Evolutionary conservation across 1,140 invertebrate genomes (phyloP), one percentile per base, ranked within the genome.

Genomic region (Cydia fagiglandana): DNA sequence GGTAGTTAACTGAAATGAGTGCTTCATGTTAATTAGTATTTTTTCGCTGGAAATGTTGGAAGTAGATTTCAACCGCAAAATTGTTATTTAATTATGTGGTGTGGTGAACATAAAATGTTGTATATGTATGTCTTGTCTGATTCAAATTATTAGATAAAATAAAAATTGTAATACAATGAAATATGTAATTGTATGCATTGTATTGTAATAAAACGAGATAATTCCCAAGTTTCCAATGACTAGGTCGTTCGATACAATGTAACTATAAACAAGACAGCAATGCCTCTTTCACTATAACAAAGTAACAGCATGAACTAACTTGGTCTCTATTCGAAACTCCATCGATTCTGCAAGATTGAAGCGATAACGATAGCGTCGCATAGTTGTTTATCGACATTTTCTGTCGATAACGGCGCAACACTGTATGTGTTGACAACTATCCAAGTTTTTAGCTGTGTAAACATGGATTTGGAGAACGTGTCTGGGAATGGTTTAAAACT

Each of bases 341-440:
- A 4, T 70, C 15, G 66, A 38, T 38, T 45, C 34, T n/a, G 66
- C 13, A 38, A 70, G 34, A 70, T 70, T 10, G n/a, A n/a, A 17
- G 28, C 13, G 30, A 70, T 70, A 41, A 30, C 30, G 34, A 70
- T 70, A 41, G 66, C 30, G 34, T 3, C 66, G 38, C 13, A 17
- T 4, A 68, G 64, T 34, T 68, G 64, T 81, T 53, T 53, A 81
- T 81, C 61, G 70, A 75, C 47, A 73, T 74, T 38, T 64, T 45
- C 75, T 75, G 13, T 45, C 74, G 61, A 75, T 75, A 75, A 34
- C 47, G 4, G 56, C 13, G 47, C 61, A 66, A 2, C 61, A 75
- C 74, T 47, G 61, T 47, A 38, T 17, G n/a, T 74, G 15, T n/a
- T 66, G 61, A 38, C 34, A 17, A 30, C 28, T 30, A 34, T 10